Base-by-base conservation (phyloP, 1,140 invertebrate species). In the Drosophila lacteicornis region DNA sequence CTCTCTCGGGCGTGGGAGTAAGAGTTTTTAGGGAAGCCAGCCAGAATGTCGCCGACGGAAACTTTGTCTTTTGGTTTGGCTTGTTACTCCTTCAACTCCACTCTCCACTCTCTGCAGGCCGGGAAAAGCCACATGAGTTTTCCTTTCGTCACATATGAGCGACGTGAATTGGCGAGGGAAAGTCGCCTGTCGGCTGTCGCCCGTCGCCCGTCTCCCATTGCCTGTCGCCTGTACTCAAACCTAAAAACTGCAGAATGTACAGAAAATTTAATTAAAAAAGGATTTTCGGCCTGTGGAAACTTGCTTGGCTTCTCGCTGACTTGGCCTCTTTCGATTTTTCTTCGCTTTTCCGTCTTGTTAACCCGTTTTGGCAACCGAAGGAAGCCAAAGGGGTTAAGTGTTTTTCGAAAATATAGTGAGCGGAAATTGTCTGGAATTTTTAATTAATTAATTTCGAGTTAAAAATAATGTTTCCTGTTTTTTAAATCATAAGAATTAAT, bases 201-300 rank as follows among this genome's bases (percentile, higher is more conserved):
- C 33, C 8, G n/a, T 63, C 49, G 19, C 19, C 19, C 19, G 19
- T 17, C 49, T 62, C 9, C 33, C 43, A 51, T 62, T 40, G 15
- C 27, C 11, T n/a, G 46, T 57, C 51, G 27, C 25, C 15, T 27
- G 22, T 53, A 11, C 83, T 82, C 84, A 87, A 88, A 87, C 84
- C 84, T 84, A 88, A 87, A 87, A 87, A 88, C 84, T 87, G 84
- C 84, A 88, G 82, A 87, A 88, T 87, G 81, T 87, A 87, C 84
- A 88, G 80, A 87, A 87, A 87, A 87, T 87, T 87, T 87, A 87
- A 87, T 87, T 87, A 87, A 87, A 87, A 87, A 87, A 88, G 84
- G 84, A 88, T 87, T 87, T 87, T 87, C 77, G 80, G 80, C 65
- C 73, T 80, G 73, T 80, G 73, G 80, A 87, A 83, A 88, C 80